Conservation (phyloP, 64 coral and sea anemone genomes). For the Montipora cactus region DNA sequence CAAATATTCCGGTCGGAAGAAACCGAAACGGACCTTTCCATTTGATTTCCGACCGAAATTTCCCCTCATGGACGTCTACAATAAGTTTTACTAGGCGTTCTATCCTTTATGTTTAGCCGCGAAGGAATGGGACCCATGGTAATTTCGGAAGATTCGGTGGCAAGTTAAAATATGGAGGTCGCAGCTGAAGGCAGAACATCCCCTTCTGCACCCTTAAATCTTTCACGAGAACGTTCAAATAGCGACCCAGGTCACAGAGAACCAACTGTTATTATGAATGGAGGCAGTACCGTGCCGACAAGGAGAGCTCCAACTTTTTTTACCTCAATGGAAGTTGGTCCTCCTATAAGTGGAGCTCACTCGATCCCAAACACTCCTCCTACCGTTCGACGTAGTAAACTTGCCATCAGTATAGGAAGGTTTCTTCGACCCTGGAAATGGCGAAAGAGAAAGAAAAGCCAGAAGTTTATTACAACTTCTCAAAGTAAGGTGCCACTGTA, state of each 20-base stretch:
- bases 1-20: too few relatives aligned
- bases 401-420: constrained; percentile 29
- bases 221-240: constrained; percentile 46
- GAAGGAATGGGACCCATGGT: neutral
- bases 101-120: neutral
- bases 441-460: constrained; percentile 49
- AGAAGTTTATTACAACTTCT: constrained; percentile 48
- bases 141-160: neutral
- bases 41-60: too few relatives aligned
- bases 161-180: constrained; percentile 39
- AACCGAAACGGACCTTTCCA: too few relatives aligned
- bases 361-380: constrained; percentile 21
- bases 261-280: constrained; percentile 36
- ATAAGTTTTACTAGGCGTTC: neutral
- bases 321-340: constrained; percentile 20
- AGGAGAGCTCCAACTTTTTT: constrained; percentile 17
- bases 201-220: constrained; percentile 11
- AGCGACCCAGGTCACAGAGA: constrained; percentile 31
- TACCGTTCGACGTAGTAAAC: constrained; percentile 33
- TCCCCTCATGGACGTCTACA: too few relatives aligned
- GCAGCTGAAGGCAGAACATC: neutral
- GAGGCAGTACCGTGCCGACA: constrained; percentile 36
- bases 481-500: constrained; percentile 24
- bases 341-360: neutral
- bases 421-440: constrained; percentile 47